These are phyloP conservation scores for Ptychoptera contaminata DNA, from an alignment of 2,888 invertebrate genomes.

Conservation along the genomic window DNA sequence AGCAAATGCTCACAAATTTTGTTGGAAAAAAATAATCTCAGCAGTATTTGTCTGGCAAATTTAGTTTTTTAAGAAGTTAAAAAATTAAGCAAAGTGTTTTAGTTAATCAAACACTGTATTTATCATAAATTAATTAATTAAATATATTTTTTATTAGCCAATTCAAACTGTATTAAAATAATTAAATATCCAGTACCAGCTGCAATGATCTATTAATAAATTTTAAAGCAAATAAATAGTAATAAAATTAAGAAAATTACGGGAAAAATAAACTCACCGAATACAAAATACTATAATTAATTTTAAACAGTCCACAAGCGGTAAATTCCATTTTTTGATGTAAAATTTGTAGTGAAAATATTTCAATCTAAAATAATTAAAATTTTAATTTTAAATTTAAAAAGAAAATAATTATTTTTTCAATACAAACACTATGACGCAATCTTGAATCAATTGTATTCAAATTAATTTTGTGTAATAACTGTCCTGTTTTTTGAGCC, in stretches of 20 bases:
- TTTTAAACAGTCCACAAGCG: constrained; percentile 1
- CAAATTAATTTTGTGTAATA: constrained; percentile 2
- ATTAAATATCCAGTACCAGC: constrained; percentile 4
- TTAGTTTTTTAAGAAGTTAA: too few relatives aligned
- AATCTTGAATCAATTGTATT: not conserved
- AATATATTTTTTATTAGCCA: not conserved
- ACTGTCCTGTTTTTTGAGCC: not conserved
- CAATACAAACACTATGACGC: not conserved
- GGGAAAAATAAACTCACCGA: not conserved
- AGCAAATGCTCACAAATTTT: too few relatives aligned
- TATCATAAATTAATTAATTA: too few relatives aligned
- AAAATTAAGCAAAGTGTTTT: too few relatives aligned
- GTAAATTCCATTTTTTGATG: constrained; percentile 1
- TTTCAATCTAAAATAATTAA: not conserved
- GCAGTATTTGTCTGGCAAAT: too few relatives aligned
- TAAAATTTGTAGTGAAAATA: constrained; percentile 2
- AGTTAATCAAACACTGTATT: too few relatives aligned
- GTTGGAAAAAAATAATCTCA: too few relatives aligned
- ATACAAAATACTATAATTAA: constrained; percentile 1
- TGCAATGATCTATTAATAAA: constrained; percentile 1
- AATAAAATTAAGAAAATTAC: too few relatives aligned
- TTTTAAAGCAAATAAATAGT: not conserved
- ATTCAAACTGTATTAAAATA: constrained; percentile 4
- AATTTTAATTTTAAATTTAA: not conserved
- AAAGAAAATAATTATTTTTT: not conserved